A percentile compares a stretch with the other conserved stretches of the same genome.
These are phyloP conservation scores for Zaprionus ornatus DNA, from an alignment of 1,140 invertebrate species.

Conservation along the genomic window DNA sequence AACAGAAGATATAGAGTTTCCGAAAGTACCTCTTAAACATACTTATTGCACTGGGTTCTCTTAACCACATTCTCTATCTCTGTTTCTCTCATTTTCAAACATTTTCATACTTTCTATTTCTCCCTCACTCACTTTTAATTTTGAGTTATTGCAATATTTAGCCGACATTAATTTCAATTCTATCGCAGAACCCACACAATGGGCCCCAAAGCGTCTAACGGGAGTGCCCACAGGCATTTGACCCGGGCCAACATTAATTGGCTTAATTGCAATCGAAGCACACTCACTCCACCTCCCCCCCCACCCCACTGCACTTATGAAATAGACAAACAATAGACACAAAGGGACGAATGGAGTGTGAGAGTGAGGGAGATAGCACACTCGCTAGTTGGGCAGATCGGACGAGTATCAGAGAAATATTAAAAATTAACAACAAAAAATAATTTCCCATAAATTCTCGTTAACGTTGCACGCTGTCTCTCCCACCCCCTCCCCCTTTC, in stretches of 20 bases:
- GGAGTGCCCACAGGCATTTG: conserved; percentile 45
- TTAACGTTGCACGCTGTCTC: conserved; percentile 47
- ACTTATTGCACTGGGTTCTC: neutral
- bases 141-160: conserved; percentile 72
- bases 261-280: conserved; percentile 65
- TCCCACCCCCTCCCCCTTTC: neutral
- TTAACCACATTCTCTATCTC: neutral
- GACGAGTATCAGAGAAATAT: conserved; percentile 61
- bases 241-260: conserved; percentile 64
- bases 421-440: conserved; percentile 82
- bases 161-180: conserved; percentile 73
- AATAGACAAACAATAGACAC: conserved; percentile 61
- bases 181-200: conserved; percentile 43
- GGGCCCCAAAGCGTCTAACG: neutral
- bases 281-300: neutral
- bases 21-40: too few species aligned
- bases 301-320: conserved; percentile 38
- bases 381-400: neutral
- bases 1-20: too few species aligned
- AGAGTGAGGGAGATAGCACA: conserved; percentile 7
- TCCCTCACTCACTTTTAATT: conserved; percentile 43
- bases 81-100: neutral
- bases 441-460: conserved; percentile 83
- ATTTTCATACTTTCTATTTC: neutral
- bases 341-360: conserved; percentile 16